Percentiles rank a stretch among this genome's conserved stretches.
Conservation (phyloP, 1,140 invertebrate genomes). For the Hesperophylax magnus region DNA sequence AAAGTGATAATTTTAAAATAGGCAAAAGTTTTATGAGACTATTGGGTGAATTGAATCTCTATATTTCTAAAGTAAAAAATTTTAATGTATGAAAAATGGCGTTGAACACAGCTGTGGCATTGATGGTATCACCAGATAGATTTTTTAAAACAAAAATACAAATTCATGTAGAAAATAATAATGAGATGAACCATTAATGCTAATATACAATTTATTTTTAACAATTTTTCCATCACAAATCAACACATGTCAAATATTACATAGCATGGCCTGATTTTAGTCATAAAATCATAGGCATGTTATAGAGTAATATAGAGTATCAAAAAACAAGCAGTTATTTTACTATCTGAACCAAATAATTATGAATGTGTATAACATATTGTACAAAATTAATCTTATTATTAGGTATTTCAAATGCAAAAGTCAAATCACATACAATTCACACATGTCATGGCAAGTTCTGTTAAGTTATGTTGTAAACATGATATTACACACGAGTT, state of each 20-base stretch:
- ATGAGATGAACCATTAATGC: background rate
- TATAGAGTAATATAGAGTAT: background rate
- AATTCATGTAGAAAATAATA: background rate
- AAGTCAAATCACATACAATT: slow-evolving; percentile 28
- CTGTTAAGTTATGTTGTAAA: background rate
- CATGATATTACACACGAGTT: no score
- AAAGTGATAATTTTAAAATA: no score
- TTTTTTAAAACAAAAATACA: slow-evolving; percentile 4
- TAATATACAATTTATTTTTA: background rate
- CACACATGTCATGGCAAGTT: slow-evolving; percentile 29
- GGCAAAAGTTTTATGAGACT: no score
- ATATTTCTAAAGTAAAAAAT: background rate
- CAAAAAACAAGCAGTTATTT: background rate
- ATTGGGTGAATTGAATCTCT: no score
- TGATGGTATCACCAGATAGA: slow-evolving; percentile 5
- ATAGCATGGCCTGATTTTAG: background rate
- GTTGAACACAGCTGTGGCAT: slow-evolving; percentile 29
- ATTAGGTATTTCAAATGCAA: slow-evolving; percentile 18
- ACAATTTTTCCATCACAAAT: background rate
- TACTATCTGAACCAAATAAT: background rate
- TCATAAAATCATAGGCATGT: background rate
- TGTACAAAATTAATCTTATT: slow-evolving; percentile 5
- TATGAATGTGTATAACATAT: background rate
- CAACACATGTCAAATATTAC: background rate
- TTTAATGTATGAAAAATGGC: background rate